Evolutionary conservation across 2,113 vertebrate genomes (phyloP).

Genomic region (Athene noctua): DNA sequence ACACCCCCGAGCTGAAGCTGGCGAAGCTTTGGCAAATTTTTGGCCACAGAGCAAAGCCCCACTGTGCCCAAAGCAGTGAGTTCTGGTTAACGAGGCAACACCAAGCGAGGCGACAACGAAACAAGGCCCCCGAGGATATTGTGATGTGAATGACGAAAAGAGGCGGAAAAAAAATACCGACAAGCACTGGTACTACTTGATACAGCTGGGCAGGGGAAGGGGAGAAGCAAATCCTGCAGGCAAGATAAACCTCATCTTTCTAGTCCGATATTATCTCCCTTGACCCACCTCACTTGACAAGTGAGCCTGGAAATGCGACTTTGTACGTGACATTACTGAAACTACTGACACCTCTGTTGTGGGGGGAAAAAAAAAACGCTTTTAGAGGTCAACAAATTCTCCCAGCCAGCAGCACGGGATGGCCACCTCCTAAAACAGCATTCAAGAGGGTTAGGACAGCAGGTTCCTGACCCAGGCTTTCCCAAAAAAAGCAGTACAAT

Average conservation of each 20-base stretch:
- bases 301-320: background rate
- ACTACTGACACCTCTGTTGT: accelerated
- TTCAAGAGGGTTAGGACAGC: accelerated
- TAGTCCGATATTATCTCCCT: accelerated
- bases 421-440: background rate
- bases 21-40: background rate
- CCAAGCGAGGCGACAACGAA: background rate
- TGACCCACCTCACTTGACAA: background rate
- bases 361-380: too few relatives aligned
- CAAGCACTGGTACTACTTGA: background rate
- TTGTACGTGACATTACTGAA: background rate
- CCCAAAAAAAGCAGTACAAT: background rate
- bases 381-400: background rate
- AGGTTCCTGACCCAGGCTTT: background rate
- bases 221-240: background rate
- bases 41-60: background rate
- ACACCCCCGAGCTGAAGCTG: background rate
- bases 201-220: background rate
- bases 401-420: background rate
- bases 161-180: background rate
- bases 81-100: background rate
- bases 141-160: background rate
- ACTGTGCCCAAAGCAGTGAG: accelerated
- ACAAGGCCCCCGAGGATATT: background rate
- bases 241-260: background rate